Evolutionary conservation across 2,797 vertebrate genomes (phyloP), one percentile per base, ranked within the genome.

Genomic region (Varecia variegata): DNA sequence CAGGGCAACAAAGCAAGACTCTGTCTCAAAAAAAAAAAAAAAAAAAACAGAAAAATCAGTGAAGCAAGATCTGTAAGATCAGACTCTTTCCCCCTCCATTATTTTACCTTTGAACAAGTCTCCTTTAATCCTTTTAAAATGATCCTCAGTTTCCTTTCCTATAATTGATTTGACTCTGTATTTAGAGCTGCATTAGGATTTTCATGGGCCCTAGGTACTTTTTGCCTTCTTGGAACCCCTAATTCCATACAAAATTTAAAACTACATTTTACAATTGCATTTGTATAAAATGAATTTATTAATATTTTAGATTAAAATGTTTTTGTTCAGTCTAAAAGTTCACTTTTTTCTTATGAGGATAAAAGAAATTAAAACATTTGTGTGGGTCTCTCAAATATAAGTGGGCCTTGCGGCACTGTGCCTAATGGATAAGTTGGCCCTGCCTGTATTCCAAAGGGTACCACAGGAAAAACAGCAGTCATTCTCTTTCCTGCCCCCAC

Each of bases 281-380:
- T 93, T 70, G 13, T 88, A 50, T 92, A 71, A 85, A 68, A 43
- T 47, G 23, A 82, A 58, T 52, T 38, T 81, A 12, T 76, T 89
- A n/a, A 56, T 84, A 45, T 93, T 94, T 54, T 85, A 81, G 38
- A 43, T 94, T 86, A 45, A 80, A 79, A 80, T 13, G 40, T 73
- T 65, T 90, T 90, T 35, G 14, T 92, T 80, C 30, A 58, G 10
- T 86, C 32, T 32, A 47, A 67, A 90, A 40, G 20, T 68, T 68
- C 5, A 10, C 12, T 68, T 93, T 88, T 88, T 77, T 21, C 32
- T 81, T 65, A 40, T 23, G 27, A 94, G 77, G 76, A 73, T 83
- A 73, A 87, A 96, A 88, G 40, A 84, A 89, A 54, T 62, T 71
- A 84, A 94, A 97, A 88, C 17, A 38, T 88, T 93, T 79, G 60